Base-by-base conservation (phyloP, 2,888 invertebrate genomes). In the Amphimallon solstitiale region DNA sequence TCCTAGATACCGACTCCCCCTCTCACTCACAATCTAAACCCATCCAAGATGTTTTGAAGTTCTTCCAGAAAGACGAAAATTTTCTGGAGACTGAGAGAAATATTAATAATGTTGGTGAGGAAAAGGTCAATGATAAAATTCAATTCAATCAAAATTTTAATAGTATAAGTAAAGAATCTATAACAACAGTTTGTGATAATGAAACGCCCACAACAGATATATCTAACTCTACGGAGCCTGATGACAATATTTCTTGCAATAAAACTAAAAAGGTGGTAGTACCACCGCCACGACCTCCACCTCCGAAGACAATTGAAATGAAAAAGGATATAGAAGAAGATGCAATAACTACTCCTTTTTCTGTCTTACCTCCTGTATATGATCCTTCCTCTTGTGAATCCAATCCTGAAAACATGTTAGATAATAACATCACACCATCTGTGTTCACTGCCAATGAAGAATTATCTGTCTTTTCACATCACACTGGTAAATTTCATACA, bases 41-140 rank as follows among this genome's bases (percentile, higher is more conserved):
- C 45, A 78, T 81, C 38, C 75, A 77, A 65, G 77, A 78, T 74
- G 78, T 85, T 75, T 73, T 85, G 78, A 72, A 79, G 77, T 72
- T 79, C 77, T 75, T 77, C 73, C 77, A 83, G 79, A 79, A 79
- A 79, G 72, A 77, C 74, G 74, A 56, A 6, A 48, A 46, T 54
- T 40, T 62, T 14, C 9, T 62, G 15, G 62, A 62, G 17, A 48
- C 49, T 2, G 51, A 62, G 15, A 62, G 23, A 48, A 62, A 62
- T 40, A 62, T 62, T n/a, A 62, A 40, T 7, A 67, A 65, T 48
- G 9, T 51, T 52, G 49, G 68, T 60, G 66, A 68, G 17, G 49
- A 65, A 34, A 71, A 70, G 63, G 40, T 67, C 64, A 70, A 67
- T 43, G 56, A 66, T 60, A 71, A 71, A 62, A 56, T 68, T 14